Base-by-base conservation (phyloP, 2,797 vertebrate species). In the Notamacropus eugenii region DNA sequence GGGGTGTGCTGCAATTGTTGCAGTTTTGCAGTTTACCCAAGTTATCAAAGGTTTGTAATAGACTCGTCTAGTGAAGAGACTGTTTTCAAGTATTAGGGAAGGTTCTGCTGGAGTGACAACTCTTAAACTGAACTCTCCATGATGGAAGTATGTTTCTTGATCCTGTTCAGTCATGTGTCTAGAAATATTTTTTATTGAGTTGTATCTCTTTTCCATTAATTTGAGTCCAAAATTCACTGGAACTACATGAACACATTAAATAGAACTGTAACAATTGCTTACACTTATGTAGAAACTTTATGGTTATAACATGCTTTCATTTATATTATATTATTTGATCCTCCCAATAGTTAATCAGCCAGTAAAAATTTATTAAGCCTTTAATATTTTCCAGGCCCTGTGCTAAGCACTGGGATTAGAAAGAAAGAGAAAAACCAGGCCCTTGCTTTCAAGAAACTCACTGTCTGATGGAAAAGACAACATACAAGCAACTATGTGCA, bases 1-100 rank as follows among this genome's bases (percentile, higher is more conserved):
- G 52, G 11, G 50, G 19, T 52, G 3, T 90, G 52, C 28, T 52
- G 54, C 4, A 52, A 28, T 54, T 31, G 31, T 94, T 91, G 95
- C 59, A 92, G 59, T 93, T 95, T 1, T 54, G 67, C 19, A 92
- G 0, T 92, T 95, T 93, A 92, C 90, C 14, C n/a, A 54, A 92
- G 12, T 54, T 55, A 91, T 91, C 54, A 91, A 91, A 54, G 54
- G 14, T 82, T 82, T 74, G 6, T 40, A 10, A 46, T 46, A 22
- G n/a, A 46, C 19, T 46, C 40, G 4, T 24, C 40, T 82, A 46
- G 40, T 46, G 19, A 82, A 82, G 40, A 24, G n/a, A 82, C 74
- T 82, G 74, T 82, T 82, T 74, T 74, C n/a, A 74, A 14, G 16
- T 46, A 4, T 22, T 46, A 40, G 34, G n/a, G n/a, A 82, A 46